Evolutionary conservation across 2,797 vertebrate genomes (phyloP), one percentile per base, ranked within the genome.

Genomic region (Hemibagrus guttatus): DNA sequence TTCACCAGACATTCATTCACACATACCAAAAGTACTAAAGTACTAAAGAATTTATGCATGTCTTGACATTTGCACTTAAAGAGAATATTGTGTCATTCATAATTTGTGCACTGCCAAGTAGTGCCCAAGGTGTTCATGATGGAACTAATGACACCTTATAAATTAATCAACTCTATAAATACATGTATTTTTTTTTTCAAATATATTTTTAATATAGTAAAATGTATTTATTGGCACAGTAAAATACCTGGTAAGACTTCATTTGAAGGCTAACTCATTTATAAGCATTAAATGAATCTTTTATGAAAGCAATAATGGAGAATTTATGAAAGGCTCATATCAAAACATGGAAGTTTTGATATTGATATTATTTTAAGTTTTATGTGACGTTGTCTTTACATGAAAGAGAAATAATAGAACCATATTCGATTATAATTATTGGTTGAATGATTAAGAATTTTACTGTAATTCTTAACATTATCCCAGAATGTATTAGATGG

Each of bases 61-160:
- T 58, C 78, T 83, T 78, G 81, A 87, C 8, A 79, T 63, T 74
- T 71, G 39, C 79, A 86, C n/a, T 72, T 54, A 63, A n/a, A n/a
- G 6, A 21, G n/a, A 69, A 76, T 46, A 42, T 52, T 84, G 28
- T 46, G 75, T 35, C 59, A 69, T 69, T 69, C 31, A 79, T 84
- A 46, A 76, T 69, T 79, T 87, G 14, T 54, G 23, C 49, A 81
- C 3, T n/a, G 56, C 42, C 28, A 23, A n/a, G 23, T 61, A 46
- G 13, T 26, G 21, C 46, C 68, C 21, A 7, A 35, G 68, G 46
- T 49, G 52, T 61, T 8, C 39, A 59, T 42, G 14, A 81, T 49
- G 31, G 28, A 21, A 42, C 42, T 74, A 26, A 49, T 74, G 23
- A 26, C 16, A 23, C 11, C 42, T 74, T 49, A 74, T n/a, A n/a